phyloP scores from a whole-genome alignment of 2,797 vertebrate species.

The Eleutherodactylus coqui region DNA sequence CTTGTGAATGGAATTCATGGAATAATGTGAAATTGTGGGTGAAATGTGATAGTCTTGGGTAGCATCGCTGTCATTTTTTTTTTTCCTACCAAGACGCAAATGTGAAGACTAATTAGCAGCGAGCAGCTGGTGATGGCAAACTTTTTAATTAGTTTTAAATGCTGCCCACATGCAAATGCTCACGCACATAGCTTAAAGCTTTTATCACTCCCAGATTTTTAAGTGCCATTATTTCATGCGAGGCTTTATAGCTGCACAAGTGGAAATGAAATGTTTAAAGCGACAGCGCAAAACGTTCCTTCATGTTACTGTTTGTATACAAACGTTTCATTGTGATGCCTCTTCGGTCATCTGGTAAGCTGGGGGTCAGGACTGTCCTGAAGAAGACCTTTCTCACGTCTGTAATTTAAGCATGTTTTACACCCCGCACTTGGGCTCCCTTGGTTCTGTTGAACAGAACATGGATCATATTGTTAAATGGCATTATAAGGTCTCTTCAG shows the following conservation, averaged over 20 bases:
- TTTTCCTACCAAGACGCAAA: slow-evolving; percentile 55
- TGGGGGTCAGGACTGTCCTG: no score
- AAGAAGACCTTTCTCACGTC: no score
- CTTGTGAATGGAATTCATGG: slow-evolving; percentile 15
- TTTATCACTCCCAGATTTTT: slow-evolving; percentile 59
- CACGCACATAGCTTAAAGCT: slow-evolving; percentile 45
- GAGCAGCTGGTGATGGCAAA: slow-evolving; percentile 62
- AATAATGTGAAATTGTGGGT: slow-evolving; percentile 29
- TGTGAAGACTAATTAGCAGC: slow-evolving; percentile 59
- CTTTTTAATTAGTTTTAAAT: slow-evolving; percentile 64
- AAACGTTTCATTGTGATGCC: background rate
- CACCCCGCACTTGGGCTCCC: no score
- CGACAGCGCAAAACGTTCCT: background rate
- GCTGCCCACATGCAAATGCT: slow-evolving; percentile 62
- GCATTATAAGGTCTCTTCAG: no score
- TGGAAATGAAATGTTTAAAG: slow-evolving; percentile 51
- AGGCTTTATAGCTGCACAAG: slow-evolving; percentile 47
- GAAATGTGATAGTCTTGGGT: slow-evolving; percentile 54
- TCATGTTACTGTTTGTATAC: background rate
- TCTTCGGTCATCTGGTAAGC: no score
- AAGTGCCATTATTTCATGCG: slow-evolving; percentile 55
- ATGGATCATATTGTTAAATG: no score
- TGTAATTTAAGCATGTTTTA: no score
- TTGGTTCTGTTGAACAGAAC: no score
- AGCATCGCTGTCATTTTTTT: slow-evolving; percentile 39